Evolutionary conservation across 2,797 vertebrate species (phyloP), one percentile per base, ranked within the genome.

Genomic region (Sphaeramia orbicularis): DNA sequence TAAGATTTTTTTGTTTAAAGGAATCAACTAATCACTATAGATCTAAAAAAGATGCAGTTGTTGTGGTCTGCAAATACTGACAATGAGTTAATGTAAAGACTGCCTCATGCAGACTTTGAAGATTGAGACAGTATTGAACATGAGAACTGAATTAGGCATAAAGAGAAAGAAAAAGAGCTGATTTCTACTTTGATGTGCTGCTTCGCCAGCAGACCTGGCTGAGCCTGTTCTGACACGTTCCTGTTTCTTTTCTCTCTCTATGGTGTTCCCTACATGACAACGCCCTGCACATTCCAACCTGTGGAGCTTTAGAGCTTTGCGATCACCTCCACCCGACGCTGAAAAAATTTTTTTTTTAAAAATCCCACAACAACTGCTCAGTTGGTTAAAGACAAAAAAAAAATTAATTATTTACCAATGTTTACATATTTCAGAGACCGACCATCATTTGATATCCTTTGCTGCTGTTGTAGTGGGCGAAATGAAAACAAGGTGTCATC

Each of bases 141-240:
- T 24, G 42, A 57, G 51, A 68, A 32, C 4, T 7, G 14, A 0
- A 10, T 52, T 0, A 13, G 36, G 6, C 3, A 16, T 0, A 43
- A 19, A 43, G 1, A 51, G 36, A 21, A 10, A 30, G 24, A 40
- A 27, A 59, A 12, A 44, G 10, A 54, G 61, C 0, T 13, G 55
- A 74, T 73, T 78, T 71, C 7, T 6, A 45, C 38, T 71, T 52
- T 41, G 44, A 53, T 21, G 43, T 24, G 47, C 27, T 13, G 53
- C 36, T 65, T 81, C 61, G 57, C 37, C 81, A 32, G 55, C 54
- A 42, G 69, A 83, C 67, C 81, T 85, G 57, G 66, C 71, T n/a
- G 24, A 83, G 88, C 93, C 81, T 88, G 93, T 88, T 81, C 62
- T 13, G 75, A 89, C 93, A 86, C 12, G 91, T 84, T 85, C 51